Conservation (phyloP, 2,888 invertebrate species). For the Rutpela maculata region DNA sequence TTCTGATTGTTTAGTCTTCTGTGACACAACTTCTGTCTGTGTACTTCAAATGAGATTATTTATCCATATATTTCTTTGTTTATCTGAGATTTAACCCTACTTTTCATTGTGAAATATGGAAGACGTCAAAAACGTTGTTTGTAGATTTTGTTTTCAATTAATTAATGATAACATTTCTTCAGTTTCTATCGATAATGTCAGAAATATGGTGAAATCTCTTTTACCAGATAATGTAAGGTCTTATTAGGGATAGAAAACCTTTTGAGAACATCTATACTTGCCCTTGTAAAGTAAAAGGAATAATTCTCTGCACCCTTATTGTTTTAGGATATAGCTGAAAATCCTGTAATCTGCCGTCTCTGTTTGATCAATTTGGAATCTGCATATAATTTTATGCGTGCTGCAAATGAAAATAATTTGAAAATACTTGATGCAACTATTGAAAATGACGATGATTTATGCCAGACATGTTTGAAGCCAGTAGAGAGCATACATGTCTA, state of each 20-base stretch:
- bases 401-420: slow-evolving; percentile 13
- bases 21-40: too few species aligned
- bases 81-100: too few species aligned
- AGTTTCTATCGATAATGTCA: neutral
- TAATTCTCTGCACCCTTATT: neutral
- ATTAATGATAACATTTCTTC: neutral
- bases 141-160: slow-evolving; percentile 12
- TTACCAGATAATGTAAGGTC: slow-evolving; percentile 22
- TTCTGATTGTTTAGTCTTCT: too few species aligned
- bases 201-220: neutral
- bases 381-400: slow-evolving; percentile 8
- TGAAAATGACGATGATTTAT: slow-evolving; percentile 16
- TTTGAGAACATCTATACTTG: neutral
- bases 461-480: slow-evolving; percentile 20
- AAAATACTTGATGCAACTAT: slow-evolving; percentile 12
- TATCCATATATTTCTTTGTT: too few species aligned
- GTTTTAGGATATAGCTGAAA: slow-evolving; percentile 13
- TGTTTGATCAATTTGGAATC: slow-evolving; percentile 2
- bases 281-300: neutral
- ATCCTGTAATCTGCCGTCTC: neutral
- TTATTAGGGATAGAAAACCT: neutral
- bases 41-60: too few species aligned
- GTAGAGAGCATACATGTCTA: neutral
- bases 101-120: neutral
- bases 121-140: neutral